Evolutionary conservation across 2,797 vertebrate genomes (phyloP).

Genomic region (Scolopax bukidnonensis): DNA sequence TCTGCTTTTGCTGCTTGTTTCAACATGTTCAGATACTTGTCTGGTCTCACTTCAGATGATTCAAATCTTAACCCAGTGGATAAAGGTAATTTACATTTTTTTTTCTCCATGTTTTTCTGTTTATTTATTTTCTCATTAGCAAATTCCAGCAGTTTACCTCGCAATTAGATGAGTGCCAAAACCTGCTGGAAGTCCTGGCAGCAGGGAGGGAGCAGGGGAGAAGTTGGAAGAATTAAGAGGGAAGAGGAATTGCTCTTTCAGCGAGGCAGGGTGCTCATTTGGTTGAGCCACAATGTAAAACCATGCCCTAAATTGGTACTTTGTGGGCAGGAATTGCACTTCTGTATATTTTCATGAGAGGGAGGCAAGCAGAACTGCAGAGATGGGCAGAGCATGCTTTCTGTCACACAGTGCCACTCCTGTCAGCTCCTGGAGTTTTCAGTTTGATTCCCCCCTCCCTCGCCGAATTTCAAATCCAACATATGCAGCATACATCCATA

Average conservation of each 20-base stretch:
- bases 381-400: neutral
- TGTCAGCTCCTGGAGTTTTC: neutral
- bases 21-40: neutral
- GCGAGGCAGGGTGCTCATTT: neutral
- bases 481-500: neutral
- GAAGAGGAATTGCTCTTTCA: neutral
- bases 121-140: neutral
- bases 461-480: neutral
- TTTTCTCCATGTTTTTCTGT: neutral
- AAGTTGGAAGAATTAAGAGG: neutral
- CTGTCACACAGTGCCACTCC: neutral
- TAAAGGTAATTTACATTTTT: neutral
- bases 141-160: neutral
- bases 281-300: neutral
- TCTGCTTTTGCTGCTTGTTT: neutral
- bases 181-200: neutral
- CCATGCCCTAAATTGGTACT: conserved; percentile 21
- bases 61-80: neutral
- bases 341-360: neutral
- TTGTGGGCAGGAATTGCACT: neutral
- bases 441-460: neutral
- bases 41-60: neutral
- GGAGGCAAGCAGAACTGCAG: neutral
- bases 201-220: neutral
- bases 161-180: neutral